These are phyloP conservation scores for Bombyx mandarina DNA, from an alignment of 1,140 invertebrate genomes.

Conservation along the genomic window DNA sequence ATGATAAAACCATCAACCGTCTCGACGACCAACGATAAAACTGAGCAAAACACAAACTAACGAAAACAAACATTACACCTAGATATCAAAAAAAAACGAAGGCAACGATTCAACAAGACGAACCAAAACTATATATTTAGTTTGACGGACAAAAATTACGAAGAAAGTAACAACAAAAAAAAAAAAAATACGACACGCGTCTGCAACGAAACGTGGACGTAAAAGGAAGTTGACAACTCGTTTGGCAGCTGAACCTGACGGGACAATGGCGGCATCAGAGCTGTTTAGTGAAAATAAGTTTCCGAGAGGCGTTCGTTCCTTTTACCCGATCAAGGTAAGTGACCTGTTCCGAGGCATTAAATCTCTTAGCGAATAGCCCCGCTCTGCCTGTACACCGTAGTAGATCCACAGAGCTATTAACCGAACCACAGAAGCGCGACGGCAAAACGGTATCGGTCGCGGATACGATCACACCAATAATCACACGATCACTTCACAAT, in stretches of 20 bases:
- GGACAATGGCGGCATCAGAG: too few relatives aligned
- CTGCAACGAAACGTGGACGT: not conserved
- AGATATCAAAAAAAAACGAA: not conserved
- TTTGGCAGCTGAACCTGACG: not conserved
- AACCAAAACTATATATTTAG: slow-evolving; percentile 9
- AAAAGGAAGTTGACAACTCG: slow-evolving; percentile 4
- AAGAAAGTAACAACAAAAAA: slow-evolving; percentile 5
- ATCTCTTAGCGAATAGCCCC: slow-evolving; percentile 58
- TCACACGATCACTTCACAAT: slow-evolving; percentile 14
- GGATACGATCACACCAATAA: slow-evolving; percentile 8
- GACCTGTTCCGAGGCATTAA: slow-evolving; percentile 57
- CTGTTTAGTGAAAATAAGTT: too few relatives aligned
- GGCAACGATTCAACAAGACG: slow-evolving; percentile 1
- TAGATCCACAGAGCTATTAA: slow-evolving; percentile 58
- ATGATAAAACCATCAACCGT: too few relatives aligned
- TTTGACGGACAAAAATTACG: slow-evolving; percentile 10
- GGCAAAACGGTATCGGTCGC: slow-evolving; percentile 40
- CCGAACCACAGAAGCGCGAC: slow-evolving; percentile 48
- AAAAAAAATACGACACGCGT: slow-evolving; percentile 6
- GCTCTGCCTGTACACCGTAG: slow-evolving; percentile 34
- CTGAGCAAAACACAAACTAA: not conserved
- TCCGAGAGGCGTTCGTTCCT: slow-evolving; percentile 2
- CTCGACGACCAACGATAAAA: not conserved
- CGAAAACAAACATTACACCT: not conserved
- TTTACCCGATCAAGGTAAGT: slow-evolving; percentile 53